Evolutionary conservation across 2,797 vertebrate species (phyloP), one percentile per base, ranked within the genome.

Genomic region (Sarcoramphus papa): DNA sequence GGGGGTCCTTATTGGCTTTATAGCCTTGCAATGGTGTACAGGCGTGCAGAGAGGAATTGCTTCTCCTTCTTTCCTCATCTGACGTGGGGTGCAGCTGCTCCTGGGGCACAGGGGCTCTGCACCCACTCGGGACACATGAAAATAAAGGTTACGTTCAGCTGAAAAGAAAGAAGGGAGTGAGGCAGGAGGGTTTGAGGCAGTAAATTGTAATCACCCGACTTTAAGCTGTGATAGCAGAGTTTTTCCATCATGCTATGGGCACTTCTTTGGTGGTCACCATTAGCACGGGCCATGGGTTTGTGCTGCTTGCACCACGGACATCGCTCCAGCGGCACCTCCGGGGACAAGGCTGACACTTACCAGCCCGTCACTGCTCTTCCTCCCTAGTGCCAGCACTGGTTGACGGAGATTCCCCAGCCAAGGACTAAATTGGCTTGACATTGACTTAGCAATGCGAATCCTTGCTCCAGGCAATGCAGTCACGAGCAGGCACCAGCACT

Each of bases 381-480:
- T 90, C 2, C 1, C 79, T 75, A 48, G 50, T 73, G 67, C 54
- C 75, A 51, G 67, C 2, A 0, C 70, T 68, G 65, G 21, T 23
- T 4, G 10, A 56, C 17, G 60, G 92, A 93, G 88, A 56, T 70
- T 90, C 60, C 59, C 70, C 53, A 53, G 70, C 43, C 80, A 76
- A 72, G 83, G 67, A 56, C 93, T 95, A 85, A 94, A 90, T 92
- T 35, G 12, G 60, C 70, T 41, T 95, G 93, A 92, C 80, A 79
- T 83, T 93, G 92, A 57, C 85, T 84, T 54, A 78, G 91, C 87
- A 77, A 35, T 57, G 85, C 0, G 5, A 59, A 79, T 93, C 90
- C 85, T 95, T 96, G 95, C 95, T 94, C 35, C 85, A 90, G 95
- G 95, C 94, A 40, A 12, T 14, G 74, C 74, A 83, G 85, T 74